Evolutionary conservation across 2,113 vertebrate genomes (phyloP), one percentile per base, ranked within the genome.

Genomic region (Apistogramma diplotaenia): DNA sequence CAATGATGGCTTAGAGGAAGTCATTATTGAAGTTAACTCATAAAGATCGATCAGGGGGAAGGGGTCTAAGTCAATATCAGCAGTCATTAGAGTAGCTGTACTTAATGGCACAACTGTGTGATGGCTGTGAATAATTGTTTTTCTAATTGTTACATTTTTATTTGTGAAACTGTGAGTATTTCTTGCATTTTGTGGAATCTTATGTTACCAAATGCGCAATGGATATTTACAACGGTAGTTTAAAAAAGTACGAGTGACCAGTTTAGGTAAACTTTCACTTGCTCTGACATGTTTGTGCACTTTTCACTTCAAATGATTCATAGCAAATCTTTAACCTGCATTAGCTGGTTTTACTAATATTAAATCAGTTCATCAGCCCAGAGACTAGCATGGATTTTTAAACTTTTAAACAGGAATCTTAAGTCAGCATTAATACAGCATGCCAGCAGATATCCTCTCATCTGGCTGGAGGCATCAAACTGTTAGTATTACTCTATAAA

Each of bases 401-500:
- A 85, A 85, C 33, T 40, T 65, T 53, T 67, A 40, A 54, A 54
- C 21, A 27, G n/a, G 55, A 27, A 15, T 62, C 46, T 78, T 67
- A 61, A 81, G 65, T 78, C 60, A 75, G 59, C 61, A 83, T 74
- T 55, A 76, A 81, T 79, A 9, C 49, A 40, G 56, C 43, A 61
- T 81, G 54, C 40, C 74, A 55, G 85, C 75, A 76, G 74, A 87
- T 81, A 83, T n/a, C 31, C 43, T 76, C 55, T 85, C 54, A 61
- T 81, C 61, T 49, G 15, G 70, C 78, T 81, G 5, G 18, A 74
- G 81, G 86, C 73, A 4, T 83, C 79, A 74, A 59, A 74, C 83
- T 25, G 76, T 82, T 85, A 56, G n/a, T 21, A 85, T 87, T 73
- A 79, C 74, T 75, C 86, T 18, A 61, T 81, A 84, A 89, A 91